Conservation (phyloP, 2,888 invertebrate species). For the Torymus texanus region DNA sequence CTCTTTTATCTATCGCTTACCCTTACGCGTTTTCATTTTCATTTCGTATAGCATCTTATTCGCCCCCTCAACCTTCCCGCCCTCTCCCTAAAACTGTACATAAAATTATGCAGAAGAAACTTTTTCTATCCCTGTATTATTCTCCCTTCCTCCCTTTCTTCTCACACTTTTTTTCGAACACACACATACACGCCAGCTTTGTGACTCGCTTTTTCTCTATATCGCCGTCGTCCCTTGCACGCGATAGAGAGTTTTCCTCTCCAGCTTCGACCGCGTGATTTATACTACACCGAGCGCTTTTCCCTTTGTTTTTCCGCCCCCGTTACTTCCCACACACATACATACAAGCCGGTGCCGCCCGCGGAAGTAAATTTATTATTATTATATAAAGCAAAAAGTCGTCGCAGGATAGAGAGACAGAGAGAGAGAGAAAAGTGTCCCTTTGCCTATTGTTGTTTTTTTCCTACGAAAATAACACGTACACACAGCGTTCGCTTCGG, state of each 20-base stretch:
- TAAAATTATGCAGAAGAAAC: slow-evolving; percentile 41
- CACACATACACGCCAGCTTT: slow-evolving; percentile 1
- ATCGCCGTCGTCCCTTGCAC: neutral
- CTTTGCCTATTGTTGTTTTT: neutral
- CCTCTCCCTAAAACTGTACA: neutral
- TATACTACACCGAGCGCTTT: slow-evolving; percentile 35
- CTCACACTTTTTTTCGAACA: slow-evolving; percentile 17
- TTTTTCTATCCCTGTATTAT: slow-evolving; percentile 15
- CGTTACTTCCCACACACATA: slow-evolving; percentile 38
- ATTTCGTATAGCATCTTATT: neutral
- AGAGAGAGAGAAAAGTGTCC: neutral
- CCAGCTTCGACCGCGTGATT: slow-evolving; percentile 34
- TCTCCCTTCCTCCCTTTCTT: slow-evolving; percentile 4
- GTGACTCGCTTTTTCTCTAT: slow-evolving; percentile 35
- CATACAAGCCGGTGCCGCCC: neutral
- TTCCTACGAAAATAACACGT: slow-evolving; percentile 1
- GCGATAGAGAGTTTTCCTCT: slow-evolving; percentile 36
- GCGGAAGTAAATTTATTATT: slow-evolving; percentile 38
- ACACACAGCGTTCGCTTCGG: neutral
- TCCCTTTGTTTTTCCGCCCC: slow-evolving; percentile 50
- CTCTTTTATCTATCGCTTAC: too few species aligned
- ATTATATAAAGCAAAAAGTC: neutral
- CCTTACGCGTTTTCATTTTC: too few species aligned
- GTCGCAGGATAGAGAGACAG: neutral
- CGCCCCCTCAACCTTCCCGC: neutral